Percentiles rank a stretch among this genome's conserved stretches.
These are phyloP conservation scores for Brachypodius melanocephalos DNA, from an alignment of 2,113 vertebrate genomes.

Conservation along the genomic window DNA sequence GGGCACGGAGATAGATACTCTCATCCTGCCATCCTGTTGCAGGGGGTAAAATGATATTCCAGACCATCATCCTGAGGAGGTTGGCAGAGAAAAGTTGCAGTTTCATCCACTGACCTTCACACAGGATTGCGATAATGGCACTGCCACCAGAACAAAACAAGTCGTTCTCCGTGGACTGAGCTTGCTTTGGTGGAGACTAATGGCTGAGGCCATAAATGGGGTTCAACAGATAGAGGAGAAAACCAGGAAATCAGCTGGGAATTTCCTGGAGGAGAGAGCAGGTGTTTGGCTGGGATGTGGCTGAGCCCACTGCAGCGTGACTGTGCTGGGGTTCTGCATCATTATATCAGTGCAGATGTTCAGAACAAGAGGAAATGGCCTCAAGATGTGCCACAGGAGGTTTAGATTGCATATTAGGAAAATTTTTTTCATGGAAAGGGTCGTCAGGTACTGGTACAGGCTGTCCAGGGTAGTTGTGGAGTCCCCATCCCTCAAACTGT, in stretches of 20 bases:
- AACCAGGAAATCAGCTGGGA: not conserved
- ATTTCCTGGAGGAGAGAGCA: not conserved
- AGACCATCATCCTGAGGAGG: not conserved
- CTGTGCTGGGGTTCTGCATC: not conserved
- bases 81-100: not conserved
- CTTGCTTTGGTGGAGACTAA: not conserved
- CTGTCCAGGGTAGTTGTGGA: not conserved
- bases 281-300: not conserved
- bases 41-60: not conserved
- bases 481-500: not conserved
- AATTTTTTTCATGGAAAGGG: not conserved
- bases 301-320: not conserved
- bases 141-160: fast-evolving
- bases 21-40: not conserved
- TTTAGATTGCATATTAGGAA: not conserved
- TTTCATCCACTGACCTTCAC: not conserved
- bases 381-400: not conserved
- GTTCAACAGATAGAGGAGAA: not conserved
- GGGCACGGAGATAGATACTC: not conserved
- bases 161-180: fast-evolving
- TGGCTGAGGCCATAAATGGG: not conserved
- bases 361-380: not conserved
- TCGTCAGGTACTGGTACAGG: not conserved
- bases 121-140: not conserved
- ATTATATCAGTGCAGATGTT: fast-evolving